Base-by-base conservation (phyloP, 2,797 vertebrate species). In the Euthynnus affinis region DNA sequence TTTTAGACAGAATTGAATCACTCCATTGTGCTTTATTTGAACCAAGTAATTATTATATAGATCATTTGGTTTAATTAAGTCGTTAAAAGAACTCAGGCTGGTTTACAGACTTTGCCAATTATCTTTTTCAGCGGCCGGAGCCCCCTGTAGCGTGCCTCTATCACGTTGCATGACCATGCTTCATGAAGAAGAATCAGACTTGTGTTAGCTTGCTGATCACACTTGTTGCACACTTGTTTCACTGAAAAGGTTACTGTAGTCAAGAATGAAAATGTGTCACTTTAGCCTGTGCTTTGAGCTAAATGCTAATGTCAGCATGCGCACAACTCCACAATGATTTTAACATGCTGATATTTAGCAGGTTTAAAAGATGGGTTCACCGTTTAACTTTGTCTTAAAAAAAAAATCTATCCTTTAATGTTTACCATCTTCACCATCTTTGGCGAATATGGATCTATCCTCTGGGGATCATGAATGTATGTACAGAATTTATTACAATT, bases 11-110 rank as follows among this genome's bases (percentile, higher is more conserved):
- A 82, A 63, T 67, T 56, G n/a, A 76, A 57, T 61, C 64, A 72
- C 66, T 58, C 68, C 51, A 37, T 23, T n/a, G 9, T 32, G 42
- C 74, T 51, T 77, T 73, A 42, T 51, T 83, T 1, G 23, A 61
- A 73, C 67, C 29, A 71, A 64, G 51, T 69, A 67, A 82, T 83
- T 78, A 80, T 78, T 81, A 85, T 81, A 81, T 60, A 74, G 62
- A 84, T 86, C 62, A 65, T 37, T 62, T 51, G 56, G 44, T 75
- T 78, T 84, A 84, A 89, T 88, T 73, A 81, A 70, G 66, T 62
- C 71, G 71, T 86, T 85, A 71, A 86, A 77, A 62, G 51, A 70
- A 60, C 62, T 22, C 85, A 60, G 71, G 74, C 83, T 81, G 70
- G 74, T 81, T 78, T 55, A 32, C 44, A 37, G 48, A 77, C 29